Conservation (phyloP, 2,113 vertebrate genomes). For the Seriola dumerili region DNA sequence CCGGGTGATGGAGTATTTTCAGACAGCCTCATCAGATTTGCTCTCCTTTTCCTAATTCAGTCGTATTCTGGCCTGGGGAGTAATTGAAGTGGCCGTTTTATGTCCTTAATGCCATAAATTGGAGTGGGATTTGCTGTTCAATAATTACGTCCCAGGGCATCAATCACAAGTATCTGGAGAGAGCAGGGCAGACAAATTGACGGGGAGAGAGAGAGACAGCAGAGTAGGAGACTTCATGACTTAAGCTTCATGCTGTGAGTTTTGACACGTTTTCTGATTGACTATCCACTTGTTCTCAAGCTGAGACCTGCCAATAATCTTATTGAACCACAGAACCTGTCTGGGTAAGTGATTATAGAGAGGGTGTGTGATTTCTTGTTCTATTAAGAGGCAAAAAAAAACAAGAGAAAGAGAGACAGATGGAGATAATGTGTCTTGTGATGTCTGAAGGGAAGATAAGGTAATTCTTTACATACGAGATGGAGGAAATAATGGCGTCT, state of each 20-base stretch:
- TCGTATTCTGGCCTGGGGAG: constrained; percentile 43
- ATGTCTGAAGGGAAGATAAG: constrained; percentile 12
- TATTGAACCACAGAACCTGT: constrained; percentile 21
- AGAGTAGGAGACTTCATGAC: not conserved
- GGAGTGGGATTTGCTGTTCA: constrained; percentile 60
- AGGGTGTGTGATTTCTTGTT: constrained; percentile 17
- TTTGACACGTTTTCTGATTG: constrained; percentile 39
- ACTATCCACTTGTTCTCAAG: constrained; percentile 36
- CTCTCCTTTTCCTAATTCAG: constrained; percentile 45
- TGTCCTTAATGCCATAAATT: constrained; percentile 62
- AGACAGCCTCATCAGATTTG: constrained; percentile 40
- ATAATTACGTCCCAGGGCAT: constrained; percentile 59
- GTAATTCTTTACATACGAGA: not conserved
- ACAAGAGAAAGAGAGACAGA: not conserved
- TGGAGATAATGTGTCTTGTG: constrained; percentile 11
- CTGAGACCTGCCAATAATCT: constrained; percentile 42
- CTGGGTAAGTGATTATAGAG: constrained; percentile 34
- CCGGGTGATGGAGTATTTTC: constrained; percentile 34
- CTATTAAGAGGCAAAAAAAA: constrained; percentile 7
- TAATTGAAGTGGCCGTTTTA: constrained; percentile 59
- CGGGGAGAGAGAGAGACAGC: not conserved
- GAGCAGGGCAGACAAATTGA: not conserved
- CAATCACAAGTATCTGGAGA: constrained; percentile 44
- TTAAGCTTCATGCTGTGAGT: constrained; percentile 21
- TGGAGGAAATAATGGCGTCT: constrained; percentile 14